These are phyloP conservation scores for Dipodomys ordii DNA, from an alignment of 2,113 vertebrate species.

Conservation along the genomic window DNA sequence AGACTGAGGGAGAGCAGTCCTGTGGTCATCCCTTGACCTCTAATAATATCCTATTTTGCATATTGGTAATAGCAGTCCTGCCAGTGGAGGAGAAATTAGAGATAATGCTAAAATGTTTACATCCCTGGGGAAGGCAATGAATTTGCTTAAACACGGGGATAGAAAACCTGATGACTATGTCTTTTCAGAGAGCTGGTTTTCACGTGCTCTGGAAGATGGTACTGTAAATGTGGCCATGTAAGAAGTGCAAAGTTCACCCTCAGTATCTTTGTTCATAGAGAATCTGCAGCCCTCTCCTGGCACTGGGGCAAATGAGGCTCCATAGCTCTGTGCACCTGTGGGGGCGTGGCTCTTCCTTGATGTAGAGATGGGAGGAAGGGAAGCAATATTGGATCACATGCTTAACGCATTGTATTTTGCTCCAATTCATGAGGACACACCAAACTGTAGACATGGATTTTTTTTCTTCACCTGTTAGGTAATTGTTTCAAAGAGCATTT, in stretches of 20 bases:
- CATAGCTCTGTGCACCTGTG: neutral
- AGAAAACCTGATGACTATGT: neutral
- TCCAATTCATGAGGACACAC: neutral
- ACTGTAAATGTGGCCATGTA: neutral
- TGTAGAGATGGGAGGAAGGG: neutral
- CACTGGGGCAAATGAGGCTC: neutral
- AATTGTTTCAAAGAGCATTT: neutral
- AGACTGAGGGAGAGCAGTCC: neutral
- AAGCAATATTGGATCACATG: neutral
- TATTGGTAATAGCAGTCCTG: neutral
- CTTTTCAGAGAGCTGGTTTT: neutral
- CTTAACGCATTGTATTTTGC: neutral
- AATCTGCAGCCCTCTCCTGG: neutral
- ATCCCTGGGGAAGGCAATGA: neutral
- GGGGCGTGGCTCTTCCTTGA: neutral
- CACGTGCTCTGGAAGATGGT: neutral
- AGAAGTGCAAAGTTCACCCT: neutral
- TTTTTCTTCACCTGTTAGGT: neutral
- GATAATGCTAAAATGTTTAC: neutral
- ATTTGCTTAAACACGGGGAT: neutral
- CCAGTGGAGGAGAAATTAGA: neutral
- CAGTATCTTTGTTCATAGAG: neutral
- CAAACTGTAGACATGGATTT: neutral
- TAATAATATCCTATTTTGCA: neutral
- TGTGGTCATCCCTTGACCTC: neutral